Conservation (phyloP, 2,113 vertebrate species). For the Murina feae region DNA sequence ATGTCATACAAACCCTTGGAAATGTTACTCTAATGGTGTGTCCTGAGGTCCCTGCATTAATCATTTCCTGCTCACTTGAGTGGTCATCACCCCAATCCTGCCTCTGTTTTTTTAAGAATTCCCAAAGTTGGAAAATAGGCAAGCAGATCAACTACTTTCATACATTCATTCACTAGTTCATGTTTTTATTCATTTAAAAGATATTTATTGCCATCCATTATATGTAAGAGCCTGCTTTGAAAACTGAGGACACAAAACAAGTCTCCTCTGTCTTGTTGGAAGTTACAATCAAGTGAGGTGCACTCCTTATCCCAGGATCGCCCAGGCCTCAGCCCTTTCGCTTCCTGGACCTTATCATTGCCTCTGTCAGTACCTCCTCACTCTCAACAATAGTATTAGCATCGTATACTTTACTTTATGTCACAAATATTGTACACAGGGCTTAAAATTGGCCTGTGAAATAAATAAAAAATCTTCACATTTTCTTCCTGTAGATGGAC, state of each 20-base stretch:
- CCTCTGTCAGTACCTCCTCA: not conserved
- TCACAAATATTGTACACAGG: not conserved
- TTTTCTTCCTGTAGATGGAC: not conserved
- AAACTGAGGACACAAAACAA: not conserved
- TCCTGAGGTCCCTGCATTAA: not conserved
- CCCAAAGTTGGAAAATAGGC: not conserved
- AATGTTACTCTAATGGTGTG: not conserved
- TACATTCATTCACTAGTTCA: not conserved
- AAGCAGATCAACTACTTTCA: not conserved
- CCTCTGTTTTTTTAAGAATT: not conserved
- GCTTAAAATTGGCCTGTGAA: not conserved
- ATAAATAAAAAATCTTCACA: not conserved
- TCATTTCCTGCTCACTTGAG: not conserved
- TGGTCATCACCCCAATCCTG: not conserved
- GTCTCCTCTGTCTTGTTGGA: not conserved
- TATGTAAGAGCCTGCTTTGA: not conserved
- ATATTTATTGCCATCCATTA: not conserved
- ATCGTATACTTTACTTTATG: not conserved
- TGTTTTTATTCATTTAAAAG: not conserved
- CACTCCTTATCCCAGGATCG: not conserved
- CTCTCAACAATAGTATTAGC: not conserved
- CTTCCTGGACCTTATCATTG: not conserved
- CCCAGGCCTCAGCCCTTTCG: accelerated
- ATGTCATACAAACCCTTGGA: not conserved
- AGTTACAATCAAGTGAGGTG: not conserved